These are phyloP conservation scores for Phoronis australis DNA, from an alignment of 2,888 invertebrate species.

Conservation along the genomic window DNA sequence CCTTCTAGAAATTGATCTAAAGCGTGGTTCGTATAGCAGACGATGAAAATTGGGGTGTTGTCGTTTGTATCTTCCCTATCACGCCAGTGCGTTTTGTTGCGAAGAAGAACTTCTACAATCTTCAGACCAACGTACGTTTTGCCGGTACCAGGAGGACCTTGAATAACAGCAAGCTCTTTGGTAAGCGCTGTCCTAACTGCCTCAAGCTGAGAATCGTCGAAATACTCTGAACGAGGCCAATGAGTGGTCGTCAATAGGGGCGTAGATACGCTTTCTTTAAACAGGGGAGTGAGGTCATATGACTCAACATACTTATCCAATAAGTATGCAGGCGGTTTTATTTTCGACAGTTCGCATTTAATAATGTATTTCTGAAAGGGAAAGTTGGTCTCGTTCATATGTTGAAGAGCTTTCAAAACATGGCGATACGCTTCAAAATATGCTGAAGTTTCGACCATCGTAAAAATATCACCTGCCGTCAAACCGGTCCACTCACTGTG, in stretches of 20 bases:
- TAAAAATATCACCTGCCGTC: slow-evolving; percentile 13
- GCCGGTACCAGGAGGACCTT: slow-evolving; percentile 78
- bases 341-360: slow-evolving; percentile 16
- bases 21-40: slow-evolving; percentile 52
- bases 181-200: slow-evolving; percentile 40
- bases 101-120: slow-evolving; percentile 63
- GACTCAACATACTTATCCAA: not conserved
- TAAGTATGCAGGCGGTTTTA: slow-evolving; percentile 26
- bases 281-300: not conserved
- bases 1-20: slow-evolving; percentile 52
- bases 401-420: slow-evolving; percentile 67
- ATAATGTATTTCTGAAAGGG: slow-evolving; percentile 28
- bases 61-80: not conserved
- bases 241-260: slow-evolving; percentile 4
- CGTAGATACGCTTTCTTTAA: not conserved
- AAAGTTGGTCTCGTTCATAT: slow-evolving; percentile 48
- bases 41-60: slow-evolving; percentile 39
- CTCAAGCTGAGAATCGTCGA: slow-evolving; percentile 38
- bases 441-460: slow-evolving; percentile 72
- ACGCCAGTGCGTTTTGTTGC: slow-evolving; percentile 57
- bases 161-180: slow-evolving; percentile 44
- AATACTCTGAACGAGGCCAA: slow-evolving; percentile 33
- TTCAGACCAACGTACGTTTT: slow-evolving; percentile 76
- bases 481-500: slow-evolving; percentile 9
- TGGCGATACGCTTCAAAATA: slow-evolving; percentile 79